Evolutionary conservation across 2,113 vertebrate genomes (phyloP).

Genomic region (Syngnathus floridae): DNA sequence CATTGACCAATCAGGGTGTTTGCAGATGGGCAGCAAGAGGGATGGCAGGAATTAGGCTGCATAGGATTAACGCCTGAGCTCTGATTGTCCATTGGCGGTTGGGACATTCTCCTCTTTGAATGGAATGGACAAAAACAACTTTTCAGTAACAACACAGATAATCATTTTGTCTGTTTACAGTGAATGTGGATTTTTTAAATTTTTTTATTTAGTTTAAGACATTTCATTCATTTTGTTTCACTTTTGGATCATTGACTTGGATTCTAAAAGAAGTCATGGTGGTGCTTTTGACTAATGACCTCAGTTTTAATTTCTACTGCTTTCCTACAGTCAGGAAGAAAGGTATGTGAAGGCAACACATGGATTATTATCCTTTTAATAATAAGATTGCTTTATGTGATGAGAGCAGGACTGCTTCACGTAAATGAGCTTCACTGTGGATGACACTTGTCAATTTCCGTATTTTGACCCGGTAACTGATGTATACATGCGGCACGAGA

Average conservation of each 20-base stretch:
- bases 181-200: neutral
- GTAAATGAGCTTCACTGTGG: neutral
- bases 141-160: conserved; percentile 35
- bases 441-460: no score
- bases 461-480: conserved; percentile 12
- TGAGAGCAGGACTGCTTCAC: conserved; percentile 1
- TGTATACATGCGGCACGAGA: neutral
- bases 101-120: conserved; percentile 15
- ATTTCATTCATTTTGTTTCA: neutral
- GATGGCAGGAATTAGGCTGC: conserved; percentile 51
- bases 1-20: conserved; percentile 40
- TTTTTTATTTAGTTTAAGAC: neutral
- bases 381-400: conserved; percentile 16
- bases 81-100: conserved; percentile 45
- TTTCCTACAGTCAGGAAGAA: conserved; percentile 49
- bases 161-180: conserved; percentile 15
- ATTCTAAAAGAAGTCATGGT: conserved; percentile 38
- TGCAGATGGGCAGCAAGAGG: conserved; percentile 29
- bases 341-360: conserved; percentile 49
- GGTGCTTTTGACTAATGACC: conserved; percentile 43
- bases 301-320: conserved; percentile 31
- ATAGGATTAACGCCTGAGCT: conserved; percentile 61
- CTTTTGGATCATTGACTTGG: conserved; percentile 15
- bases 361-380: conserved; percentile 1
- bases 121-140: conserved; percentile 42